A percentile compares a stretch with the other conserved stretches of the same genome.
Evolutionary conservation across 23 tunicate genomes (phyloP).

Genomic region (Oikopleura dioica): DNA sequence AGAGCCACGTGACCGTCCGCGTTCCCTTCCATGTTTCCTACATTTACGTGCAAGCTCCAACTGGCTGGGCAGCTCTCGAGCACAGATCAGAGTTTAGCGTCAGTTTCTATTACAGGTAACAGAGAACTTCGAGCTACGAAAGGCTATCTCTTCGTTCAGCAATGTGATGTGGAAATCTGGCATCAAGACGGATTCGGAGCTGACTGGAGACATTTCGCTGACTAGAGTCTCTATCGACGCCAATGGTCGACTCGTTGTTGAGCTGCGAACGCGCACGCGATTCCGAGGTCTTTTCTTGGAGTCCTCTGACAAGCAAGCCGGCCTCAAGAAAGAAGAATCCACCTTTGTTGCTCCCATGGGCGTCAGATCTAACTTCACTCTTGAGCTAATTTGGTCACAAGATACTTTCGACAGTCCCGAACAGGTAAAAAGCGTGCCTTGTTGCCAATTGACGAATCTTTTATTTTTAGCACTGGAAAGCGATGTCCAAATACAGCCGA

Average conservation of each 20-base stretch:
- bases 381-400: conserved; percentile 46
- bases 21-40: conserved; percentile 85
- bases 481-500: conserved; percentile 78
- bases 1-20: conserved; percentile 72
- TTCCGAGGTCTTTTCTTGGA: conserved; percentile 75
- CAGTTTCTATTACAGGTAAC: conserved; percentile 36
- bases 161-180: conserved; percentile 19
- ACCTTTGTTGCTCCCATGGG: conserved; percentile 57
- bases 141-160: background rate
- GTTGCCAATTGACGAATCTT: background rate
- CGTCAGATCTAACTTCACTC: conserved; percentile 39
- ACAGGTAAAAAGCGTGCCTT: conserved; percentile 17
- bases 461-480: conserved; percentile 37
- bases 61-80: conserved; percentile 91
- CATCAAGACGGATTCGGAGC: conserved; percentile 59
- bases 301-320: conserved; percentile 33
- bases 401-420: conserved; percentile 57
- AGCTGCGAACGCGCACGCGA: conserved; percentile 46
- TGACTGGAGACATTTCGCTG: conserved; percentile 36
- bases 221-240: conserved; percentile 30
- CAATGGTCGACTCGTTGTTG: conserved; percentile 52
- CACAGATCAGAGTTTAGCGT: conserved; percentile 66
- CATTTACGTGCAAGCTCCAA: conserved; percentile 79
- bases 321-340: background rate
- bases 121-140: too few species aligned